Percentiles rank a stretch among this genome's conserved stretches.
Conservation (phyloP, 2,888 invertebrate genomes). For the Pilophorus perplexus region DNA sequence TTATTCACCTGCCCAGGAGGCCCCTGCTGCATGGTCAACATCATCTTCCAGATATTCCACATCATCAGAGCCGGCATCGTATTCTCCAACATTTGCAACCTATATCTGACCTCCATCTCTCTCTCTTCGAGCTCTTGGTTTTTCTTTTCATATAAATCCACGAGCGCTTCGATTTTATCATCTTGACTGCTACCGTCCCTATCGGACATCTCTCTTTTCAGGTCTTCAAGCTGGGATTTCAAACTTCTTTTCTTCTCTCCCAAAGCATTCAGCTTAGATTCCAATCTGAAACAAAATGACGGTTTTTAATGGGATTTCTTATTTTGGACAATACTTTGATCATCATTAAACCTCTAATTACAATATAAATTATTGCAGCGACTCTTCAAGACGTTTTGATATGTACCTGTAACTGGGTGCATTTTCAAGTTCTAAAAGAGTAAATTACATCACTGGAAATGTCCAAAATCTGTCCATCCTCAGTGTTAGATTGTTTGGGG, state of each 20-base stretch:
- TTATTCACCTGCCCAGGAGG: background rate
- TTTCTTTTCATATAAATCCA: conserved; percentile 59
- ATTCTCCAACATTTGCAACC: conserved; percentile 60
- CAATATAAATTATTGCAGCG: no score
- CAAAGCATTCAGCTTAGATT: conserved; percentile 51
- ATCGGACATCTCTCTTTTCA: conserved; percentile 48
- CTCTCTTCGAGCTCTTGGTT: conserved; percentile 57
- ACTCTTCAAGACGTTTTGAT: no score
- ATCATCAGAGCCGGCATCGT: conserved; percentile 64
- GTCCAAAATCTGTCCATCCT: no score
- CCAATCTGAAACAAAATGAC: conserved; percentile 49
- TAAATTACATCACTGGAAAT: no score
- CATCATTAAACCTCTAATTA: no score
- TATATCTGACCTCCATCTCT: conserved; percentile 57
- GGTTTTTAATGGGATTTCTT: no score
- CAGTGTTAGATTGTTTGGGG: no score
- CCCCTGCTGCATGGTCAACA: conserved; percentile 38
- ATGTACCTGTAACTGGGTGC: no score
- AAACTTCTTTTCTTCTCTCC: conserved; percentile 51
- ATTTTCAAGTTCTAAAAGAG: no score
- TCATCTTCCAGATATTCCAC: conserved; percentile 55
- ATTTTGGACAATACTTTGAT: no score
- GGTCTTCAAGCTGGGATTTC: conserved; percentile 50
- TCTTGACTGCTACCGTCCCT: conserved; percentile 46
- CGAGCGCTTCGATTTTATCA: conserved; percentile 53